Conservation (phyloP, 2,797 vertebrate species). For the Thunnus albacares region DNA sequence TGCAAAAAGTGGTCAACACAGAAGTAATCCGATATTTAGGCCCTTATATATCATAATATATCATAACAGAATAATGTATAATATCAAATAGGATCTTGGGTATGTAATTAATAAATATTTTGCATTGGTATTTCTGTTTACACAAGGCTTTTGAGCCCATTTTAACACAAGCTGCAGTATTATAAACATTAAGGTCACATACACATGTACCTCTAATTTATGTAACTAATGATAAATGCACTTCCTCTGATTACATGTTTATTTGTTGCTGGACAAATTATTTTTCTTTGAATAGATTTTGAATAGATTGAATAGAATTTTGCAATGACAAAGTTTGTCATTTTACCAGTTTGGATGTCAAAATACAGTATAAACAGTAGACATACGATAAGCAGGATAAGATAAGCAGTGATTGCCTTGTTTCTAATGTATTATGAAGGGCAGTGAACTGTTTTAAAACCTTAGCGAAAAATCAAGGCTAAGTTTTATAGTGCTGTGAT, state of each 20-base stretch:
- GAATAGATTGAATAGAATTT: too few relatives aligned
- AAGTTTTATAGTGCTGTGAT: neutral
- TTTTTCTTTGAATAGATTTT: neutral
- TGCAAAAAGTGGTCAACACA: neutral
- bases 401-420: neutral
- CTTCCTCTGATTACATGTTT: neutral
- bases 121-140: neutral
- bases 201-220: neutral
- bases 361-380: neutral
- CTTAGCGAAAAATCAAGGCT: neutral
- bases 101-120: neutral
- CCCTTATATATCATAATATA: too few relatives aligned
- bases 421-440: neutral
- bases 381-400: neutral
- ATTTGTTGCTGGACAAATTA: neutral
- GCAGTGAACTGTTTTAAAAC: neutral
- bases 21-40: neutral
- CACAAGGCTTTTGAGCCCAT: neutral
- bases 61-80: neutral
- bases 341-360: neutral
- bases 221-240: neutral
- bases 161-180: neutral
- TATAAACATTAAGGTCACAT: neutral
- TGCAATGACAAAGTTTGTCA: neutral
- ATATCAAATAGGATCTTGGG: neutral